phyloP scores from a whole-genome alignment of 2,797 vertebrate genomes.

The Sebastes elongatus region DNA sequence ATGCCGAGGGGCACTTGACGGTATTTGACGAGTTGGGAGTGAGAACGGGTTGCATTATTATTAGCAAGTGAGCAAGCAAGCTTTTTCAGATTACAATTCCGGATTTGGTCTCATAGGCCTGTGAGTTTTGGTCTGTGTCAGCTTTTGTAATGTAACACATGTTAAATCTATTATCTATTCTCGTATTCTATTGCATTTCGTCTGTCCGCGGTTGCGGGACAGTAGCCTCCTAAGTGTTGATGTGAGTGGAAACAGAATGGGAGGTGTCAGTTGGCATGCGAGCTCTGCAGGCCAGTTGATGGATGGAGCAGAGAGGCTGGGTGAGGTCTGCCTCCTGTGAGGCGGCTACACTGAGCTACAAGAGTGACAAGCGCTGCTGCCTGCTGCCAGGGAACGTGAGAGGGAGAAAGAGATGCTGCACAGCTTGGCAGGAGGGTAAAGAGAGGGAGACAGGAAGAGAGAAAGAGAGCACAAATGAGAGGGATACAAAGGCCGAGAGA shows the following conservation, averaged over 20 bases:
- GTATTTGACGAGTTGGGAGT: no score
- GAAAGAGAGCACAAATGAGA: slow-evolving; percentile 15
- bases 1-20: no score
- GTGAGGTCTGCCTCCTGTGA: slow-evolving; percentile 55
- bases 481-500: not conserved
- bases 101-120: not conserved
- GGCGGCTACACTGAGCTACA: slow-evolving; percentile 28
- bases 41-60: not conserved
- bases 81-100: not conserved
- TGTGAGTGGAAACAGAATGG: slow-evolving; percentile 48
- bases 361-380: slow-evolving; percentile 60
- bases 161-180: not conserved
- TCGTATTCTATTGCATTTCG: not conserved
- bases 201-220: not conserved
- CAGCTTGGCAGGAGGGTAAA: slow-evolving; percentile 33
- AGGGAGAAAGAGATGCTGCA: slow-evolving; percentile 26
- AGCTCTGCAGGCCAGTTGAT: slow-evolving; percentile 61
- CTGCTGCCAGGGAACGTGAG: slow-evolving; percentile 54
- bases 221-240: slow-evolving; percentile 25
- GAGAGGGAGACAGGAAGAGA: slow-evolving; percentile 6
- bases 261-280: slow-evolving; percentile 46
- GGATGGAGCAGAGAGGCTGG: slow-evolving; percentile 49
- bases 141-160: not conserved
- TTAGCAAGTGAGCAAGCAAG: not conserved
- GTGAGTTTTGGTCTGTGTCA: not conserved